Percentiles rank a stretch among this genome's conserved stretches.
phyloP scores from a whole-genome alignment of 1,140 invertebrate genomes.

The Phocides pigmalion region DNA sequence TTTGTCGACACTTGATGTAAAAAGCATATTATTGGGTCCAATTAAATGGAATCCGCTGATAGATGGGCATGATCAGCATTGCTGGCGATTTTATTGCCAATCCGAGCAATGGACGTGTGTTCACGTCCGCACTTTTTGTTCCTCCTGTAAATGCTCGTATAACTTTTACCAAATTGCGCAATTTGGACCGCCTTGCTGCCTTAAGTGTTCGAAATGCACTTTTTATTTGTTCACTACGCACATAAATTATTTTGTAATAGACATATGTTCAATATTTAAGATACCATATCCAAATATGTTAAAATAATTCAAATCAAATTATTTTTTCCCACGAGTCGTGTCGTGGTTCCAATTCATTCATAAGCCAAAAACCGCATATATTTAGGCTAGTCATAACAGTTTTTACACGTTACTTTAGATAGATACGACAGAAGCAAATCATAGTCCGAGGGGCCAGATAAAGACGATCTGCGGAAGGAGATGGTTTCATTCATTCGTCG shows the following conservation, averaged over 20 bases:
- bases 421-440: constrained; percentile 44
- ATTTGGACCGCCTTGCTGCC: constrained; percentile 44
- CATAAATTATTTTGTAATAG: constrained; percentile 10
- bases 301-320: constrained; percentile 44
- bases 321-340: constrained; percentile 61
- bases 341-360: constrained; percentile 56
- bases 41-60: constrained; percentile 45
- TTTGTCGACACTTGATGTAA: constrained; percentile 35
- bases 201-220: constrained; percentile 32
- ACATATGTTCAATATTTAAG: constrained; percentile 2
- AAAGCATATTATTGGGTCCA: constrained; percentile 38
- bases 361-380: constrained; percentile 51
- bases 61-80: constrained; percentile 51
- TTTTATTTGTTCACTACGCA: constrained; percentile 18
- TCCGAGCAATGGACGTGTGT: constrained; percentile 41
- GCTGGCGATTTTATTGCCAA: constrained; percentile 52
- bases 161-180: constrained; percentile 65
- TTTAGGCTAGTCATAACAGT: constrained; percentile 56
- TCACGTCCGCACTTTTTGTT: constrained; percentile 58
- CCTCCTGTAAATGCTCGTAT: constrained; percentile 55
- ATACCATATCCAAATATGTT: constrained; percentile 22
- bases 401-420: constrained; percentile 54
- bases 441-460: constrained; percentile 13
- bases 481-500: constrained; percentile 32
- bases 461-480: constrained; percentile 26